These are phyloP conservation scores for Hipposideros armiger DNA, from an alignment of 2,113 vertebrate genomes.

Conservation along the genomic window DNA sequence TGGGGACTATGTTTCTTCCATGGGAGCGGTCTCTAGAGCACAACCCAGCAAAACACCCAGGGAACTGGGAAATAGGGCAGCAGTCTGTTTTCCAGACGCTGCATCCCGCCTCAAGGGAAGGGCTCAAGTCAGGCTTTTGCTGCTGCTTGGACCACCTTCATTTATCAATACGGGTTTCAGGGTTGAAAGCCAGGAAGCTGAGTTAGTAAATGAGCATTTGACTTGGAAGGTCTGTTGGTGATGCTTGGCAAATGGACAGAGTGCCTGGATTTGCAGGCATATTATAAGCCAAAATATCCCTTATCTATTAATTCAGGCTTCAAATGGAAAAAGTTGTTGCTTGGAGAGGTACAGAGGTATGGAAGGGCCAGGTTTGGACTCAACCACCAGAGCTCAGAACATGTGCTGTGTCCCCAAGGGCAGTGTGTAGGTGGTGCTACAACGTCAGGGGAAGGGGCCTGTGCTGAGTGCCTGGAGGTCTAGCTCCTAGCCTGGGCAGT, in stretches of 20 bases:
- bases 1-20: neutral
- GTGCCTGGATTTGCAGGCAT: neutral
- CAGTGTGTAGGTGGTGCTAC: neutral
- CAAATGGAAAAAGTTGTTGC: neutral
- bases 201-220: conserved; percentile 15
- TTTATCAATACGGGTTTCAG: neutral
- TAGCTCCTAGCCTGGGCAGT: neutral
- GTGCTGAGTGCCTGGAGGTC: neutral
- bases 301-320: neutral
- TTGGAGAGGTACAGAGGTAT: neutral
- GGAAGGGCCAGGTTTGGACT: neutral
- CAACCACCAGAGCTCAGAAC: neutral
- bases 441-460: no score
- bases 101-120: neutral
- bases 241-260: neutral
- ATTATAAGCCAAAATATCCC: neutral
- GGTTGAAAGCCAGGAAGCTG: neutral
- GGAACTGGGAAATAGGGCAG: neutral
- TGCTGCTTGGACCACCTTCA: conserved; percentile 18
- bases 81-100: neutral
- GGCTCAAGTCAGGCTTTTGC: neutral
- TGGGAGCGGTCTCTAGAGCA: neutral
- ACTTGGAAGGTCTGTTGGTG: neutral
- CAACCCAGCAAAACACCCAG: neutral
- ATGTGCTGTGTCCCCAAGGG: neutral